phyloP scores from a whole-genome alignment of 2,888 invertebrate species.

The Minunthozetes semirufus region DNA sequence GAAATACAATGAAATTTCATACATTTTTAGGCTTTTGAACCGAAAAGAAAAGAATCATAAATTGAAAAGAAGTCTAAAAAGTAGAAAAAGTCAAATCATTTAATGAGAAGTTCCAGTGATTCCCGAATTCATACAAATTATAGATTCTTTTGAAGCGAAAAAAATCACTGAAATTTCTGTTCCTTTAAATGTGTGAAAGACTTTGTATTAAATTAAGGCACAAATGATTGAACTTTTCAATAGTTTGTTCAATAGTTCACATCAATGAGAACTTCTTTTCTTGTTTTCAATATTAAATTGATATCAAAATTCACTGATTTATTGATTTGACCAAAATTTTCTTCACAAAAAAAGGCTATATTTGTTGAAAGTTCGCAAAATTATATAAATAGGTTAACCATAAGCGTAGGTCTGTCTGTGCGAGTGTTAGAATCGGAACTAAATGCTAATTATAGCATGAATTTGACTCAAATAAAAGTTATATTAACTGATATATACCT shows the following conservation, averaged over 20 bases:
- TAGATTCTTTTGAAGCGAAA: too few species aligned
- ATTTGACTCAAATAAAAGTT: conserved; percentile 13
- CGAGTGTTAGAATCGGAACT: conserved; percentile 4
- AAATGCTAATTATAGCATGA: conserved; percentile 12
- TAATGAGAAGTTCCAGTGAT: too few species aligned
- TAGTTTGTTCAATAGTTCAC: background rate
- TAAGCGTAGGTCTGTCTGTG: conserved; percentile 1
- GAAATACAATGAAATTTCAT: background rate
- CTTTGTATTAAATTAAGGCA: background rate
- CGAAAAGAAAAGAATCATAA: too few species aligned
- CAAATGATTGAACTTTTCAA: background rate
- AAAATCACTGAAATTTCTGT: too few species aligned
- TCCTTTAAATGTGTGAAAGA: too few species aligned
- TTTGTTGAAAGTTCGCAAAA: background rate
- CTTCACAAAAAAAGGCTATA: background rate
- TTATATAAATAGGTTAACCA: background rate
- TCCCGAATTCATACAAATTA: too few species aligned
- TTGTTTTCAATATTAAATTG: background rate
- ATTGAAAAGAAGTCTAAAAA: too few species aligned
- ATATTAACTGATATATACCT: background rate
- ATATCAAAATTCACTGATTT: conserved; percentile 6
- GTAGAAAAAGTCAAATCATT: too few species aligned
- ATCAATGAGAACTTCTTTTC: conserved; percentile 1
- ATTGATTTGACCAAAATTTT: background rate
- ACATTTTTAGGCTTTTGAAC: too few species aligned